phyloP scores from a whole-genome alignment of 2,888 invertebrate genomes.

The Nipponacmea schrenckii region DNA sequence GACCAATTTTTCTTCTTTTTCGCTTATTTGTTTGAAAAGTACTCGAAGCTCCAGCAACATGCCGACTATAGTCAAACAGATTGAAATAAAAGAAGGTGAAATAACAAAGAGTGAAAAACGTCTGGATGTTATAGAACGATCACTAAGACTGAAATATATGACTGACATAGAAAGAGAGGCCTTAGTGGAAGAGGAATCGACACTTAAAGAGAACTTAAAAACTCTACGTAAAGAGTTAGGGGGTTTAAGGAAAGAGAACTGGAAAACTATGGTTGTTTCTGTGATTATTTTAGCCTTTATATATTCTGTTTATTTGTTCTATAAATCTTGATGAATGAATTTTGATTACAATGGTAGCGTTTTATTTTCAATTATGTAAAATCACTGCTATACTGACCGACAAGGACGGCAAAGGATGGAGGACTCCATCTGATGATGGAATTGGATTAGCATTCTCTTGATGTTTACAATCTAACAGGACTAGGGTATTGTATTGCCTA shows the following conservation, averaged over 20 bases:
- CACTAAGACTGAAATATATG: constrained; percentile 23
- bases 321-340: background rate
- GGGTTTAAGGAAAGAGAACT: constrained; percentile 32
- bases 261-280: constrained; percentile 32
- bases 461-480: too few species aligned
- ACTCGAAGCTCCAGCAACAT: background rate
- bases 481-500: too few species aligned
- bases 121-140: constrained; percentile 23
- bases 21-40: too few species aligned
- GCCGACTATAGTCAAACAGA: constrained; percentile 16
- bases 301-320: constrained; percentile 17
- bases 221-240: constrained; percentile 17
- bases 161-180: constrained; percentile 24
- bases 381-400: too few species aligned
- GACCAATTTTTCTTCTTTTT: too few species aligned
- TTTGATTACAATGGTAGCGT: too few species aligned
- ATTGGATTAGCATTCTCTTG: too few species aligned
- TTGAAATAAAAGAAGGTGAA: constrained; percentile 23
- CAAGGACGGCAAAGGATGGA: too few species aligned
- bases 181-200: background rate
- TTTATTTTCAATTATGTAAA: too few species aligned
- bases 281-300: constrained; percentile 28
- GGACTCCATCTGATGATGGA: too few species aligned
- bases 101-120: constrained; percentile 24
- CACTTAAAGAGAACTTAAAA: constrained; percentile 17